Evolutionary conservation across 2,113 vertebrate genomes (phyloP).

Genomic region (Solenodon paradoxus): DNA sequence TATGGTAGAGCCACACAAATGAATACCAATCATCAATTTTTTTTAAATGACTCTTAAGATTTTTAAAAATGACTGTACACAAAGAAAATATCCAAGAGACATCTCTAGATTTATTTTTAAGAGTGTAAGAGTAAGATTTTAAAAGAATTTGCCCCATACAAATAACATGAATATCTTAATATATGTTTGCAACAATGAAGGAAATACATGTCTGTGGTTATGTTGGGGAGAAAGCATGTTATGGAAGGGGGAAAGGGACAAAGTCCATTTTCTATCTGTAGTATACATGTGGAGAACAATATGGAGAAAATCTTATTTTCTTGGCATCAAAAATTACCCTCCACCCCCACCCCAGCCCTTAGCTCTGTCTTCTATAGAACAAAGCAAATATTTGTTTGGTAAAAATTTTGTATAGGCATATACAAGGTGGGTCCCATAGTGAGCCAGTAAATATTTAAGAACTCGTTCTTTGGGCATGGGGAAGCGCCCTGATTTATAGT

Average conservation of each 20-base stretch:
- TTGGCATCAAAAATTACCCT: neutral
- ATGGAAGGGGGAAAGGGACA: neutral
- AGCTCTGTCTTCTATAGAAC: neutral
- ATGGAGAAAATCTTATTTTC: conserved; percentile 6
- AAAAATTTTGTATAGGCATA: neutral
- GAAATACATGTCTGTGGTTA: neutral
- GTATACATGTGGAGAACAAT: neutral
- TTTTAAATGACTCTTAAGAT: neutral
- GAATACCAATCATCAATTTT: neutral
- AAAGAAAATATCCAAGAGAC: neutral
- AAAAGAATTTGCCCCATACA: neutral
- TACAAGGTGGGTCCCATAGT: neutral
- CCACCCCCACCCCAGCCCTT: neutral
- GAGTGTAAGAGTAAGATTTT: neutral
- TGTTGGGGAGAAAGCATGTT: neutral
- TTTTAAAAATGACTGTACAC: neutral
- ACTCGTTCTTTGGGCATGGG: neutral
- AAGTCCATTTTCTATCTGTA: neutral
- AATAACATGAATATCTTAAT: neutral
- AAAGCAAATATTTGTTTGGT: neutral
- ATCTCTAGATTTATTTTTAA: neutral
- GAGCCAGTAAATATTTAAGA: neutral
- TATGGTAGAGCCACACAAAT: neutral
- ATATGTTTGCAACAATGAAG: neutral
- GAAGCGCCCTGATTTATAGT: neutral